Percentiles rank a stretch among this genome's conserved stretches.
Conservation (phyloP, 2,888 invertebrate species). For the Tryphoninae sp. region DNA sequence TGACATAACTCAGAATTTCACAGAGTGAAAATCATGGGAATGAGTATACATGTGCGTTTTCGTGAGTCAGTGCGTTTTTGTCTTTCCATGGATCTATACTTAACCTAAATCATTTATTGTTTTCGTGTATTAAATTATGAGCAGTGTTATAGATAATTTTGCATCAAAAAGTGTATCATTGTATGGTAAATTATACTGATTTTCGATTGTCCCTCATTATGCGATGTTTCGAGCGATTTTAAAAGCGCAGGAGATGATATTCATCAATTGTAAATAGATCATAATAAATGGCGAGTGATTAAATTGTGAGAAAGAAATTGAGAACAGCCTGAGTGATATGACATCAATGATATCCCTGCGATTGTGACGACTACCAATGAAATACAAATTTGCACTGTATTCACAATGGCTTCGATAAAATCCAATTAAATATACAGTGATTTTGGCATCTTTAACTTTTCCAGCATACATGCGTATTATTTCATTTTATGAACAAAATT, state of each 20-base stretch:
- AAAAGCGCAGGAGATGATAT: constrained; percentile 28
- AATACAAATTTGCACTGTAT: constrained; percentile 57
- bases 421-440: too few relatives aligned
- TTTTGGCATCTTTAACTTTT: too few relatives aligned
- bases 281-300: constrained; percentile 40
- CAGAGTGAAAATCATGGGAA: neutral
- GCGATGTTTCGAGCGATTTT: constrained; percentile 1
- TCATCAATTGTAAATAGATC: constrained; percentile 60
- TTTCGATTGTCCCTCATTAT: neutral
- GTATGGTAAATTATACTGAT: too few relatives aligned
- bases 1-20: neutral
- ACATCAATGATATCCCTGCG: constrained; percentile 31
- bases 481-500: too few relatives aligned
- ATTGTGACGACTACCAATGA: constrained; percentile 49
- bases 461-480: too few relatives aligned
- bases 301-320: constrained; percentile 21
- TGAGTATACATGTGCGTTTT: neutral
- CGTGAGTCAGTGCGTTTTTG: neutral
- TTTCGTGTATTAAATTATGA: neutral
- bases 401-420: constrained; percentile 1
- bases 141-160: neutral
- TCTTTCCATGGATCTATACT: neutral
- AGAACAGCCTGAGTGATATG: constrained; percentile 1
- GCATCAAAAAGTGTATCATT: neutral
- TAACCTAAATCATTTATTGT: neutral